Conservation (phyloP, 2,888 invertebrate species). For the Minunthozetes semirufus region DNA sequence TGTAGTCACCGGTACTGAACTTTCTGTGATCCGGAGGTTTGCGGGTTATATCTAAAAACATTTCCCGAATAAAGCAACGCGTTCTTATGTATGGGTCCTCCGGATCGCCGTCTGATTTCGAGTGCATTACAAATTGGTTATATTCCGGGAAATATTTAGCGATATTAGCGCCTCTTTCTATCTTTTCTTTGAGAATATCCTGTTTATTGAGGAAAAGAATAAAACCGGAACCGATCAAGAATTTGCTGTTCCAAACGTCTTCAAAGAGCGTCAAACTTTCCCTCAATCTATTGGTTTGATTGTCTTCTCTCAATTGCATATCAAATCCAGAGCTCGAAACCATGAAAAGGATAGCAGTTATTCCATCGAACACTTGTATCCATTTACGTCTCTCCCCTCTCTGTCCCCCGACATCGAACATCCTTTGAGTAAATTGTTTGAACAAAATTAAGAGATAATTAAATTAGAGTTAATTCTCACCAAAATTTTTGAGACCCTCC, state of each 20-base stretch:
- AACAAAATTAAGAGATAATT: neutral
- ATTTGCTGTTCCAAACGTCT: slow-evolving; percentile 70
- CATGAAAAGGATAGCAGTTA: slow-evolving; percentile 70
- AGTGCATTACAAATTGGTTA: slow-evolving; percentile 41
- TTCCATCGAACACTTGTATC: slow-evolving; percentile 76
- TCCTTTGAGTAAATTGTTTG: slow-evolving; percentile 48
- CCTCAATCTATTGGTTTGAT: slow-evolving; percentile 60
- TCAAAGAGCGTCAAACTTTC: slow-evolving; percentile 66
- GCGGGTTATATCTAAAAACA: slow-evolving; percentile 55
- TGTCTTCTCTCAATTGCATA: slow-evolving; percentile 65
- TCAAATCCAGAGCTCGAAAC: slow-evolving; percentile 75
- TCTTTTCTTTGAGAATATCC: slow-evolving; percentile 65
- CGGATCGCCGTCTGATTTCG: slow-evolving; percentile 48
- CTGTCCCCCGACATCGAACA: slow-evolving; percentile 79
- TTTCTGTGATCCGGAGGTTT: slow-evolving; percentile 30
- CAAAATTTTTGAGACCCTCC: slow-evolving; percentile 65
- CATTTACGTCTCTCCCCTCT: slow-evolving; percentile 72
- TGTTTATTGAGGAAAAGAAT: slow-evolving; percentile 77
- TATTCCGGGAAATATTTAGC: slow-evolving; percentile 63
- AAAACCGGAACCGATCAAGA: slow-evolving; percentile 64
- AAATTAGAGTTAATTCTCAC: slow-evolving; percentile 34
- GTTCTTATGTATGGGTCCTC: slow-evolving; percentile 61
- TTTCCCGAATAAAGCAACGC: slow-evolving; percentile 60
- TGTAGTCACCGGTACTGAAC: slow-evolving; percentile 27
- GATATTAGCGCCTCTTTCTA: slow-evolving; percentile 60